Evolutionary conservation across 2,888 invertebrate species (phyloP).

Genomic region (Agrochola macilenta): DNA sequence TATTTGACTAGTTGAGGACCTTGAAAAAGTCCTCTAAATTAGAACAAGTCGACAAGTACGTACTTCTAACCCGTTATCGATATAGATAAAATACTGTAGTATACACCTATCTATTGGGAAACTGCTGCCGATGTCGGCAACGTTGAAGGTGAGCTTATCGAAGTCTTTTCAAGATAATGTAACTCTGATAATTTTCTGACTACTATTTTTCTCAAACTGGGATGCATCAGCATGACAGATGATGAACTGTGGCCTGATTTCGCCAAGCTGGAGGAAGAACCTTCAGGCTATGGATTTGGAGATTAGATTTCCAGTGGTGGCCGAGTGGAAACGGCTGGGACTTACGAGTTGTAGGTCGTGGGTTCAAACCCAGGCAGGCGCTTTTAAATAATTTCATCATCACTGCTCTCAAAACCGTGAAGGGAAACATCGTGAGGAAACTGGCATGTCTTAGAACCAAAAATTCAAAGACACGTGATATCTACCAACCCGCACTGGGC

Average conservation of each 20-base stretch:
- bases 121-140: conserved; percentile 38
- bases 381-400: too few relatives aligned
- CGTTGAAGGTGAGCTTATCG: conserved; percentile 25
- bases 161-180: conserved; percentile 41
- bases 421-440: too few relatives aligned
- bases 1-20: conserved; percentile 20
- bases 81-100: conserved; percentile 36
- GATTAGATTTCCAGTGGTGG: background rate
- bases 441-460: too few relatives aligned
- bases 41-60: conserved; percentile 32
- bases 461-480: too few relatives aligned
- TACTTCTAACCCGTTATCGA: conserved; percentile 41
- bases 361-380: too few relatives aligned
- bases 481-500: too few relatives aligned
- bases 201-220: conserved; percentile 17
- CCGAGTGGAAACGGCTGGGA: too few relatives aligned
- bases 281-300: background rate
- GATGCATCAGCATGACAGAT: background rate
- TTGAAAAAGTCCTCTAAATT: conserved; percentile 47
- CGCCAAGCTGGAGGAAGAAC: background rate
- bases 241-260: background rate
- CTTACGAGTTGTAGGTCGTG: too few relatives aligned
- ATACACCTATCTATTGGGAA: conserved; percentile 38
- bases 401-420: too few relatives aligned
- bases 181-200: conserved; percentile 14